Percentiles rank a stretch among this genome's conserved stretches.
phyloP scores from a whole-genome alignment of 2,797 vertebrate species.

The Sphaeramia orbicularis region DNA sequence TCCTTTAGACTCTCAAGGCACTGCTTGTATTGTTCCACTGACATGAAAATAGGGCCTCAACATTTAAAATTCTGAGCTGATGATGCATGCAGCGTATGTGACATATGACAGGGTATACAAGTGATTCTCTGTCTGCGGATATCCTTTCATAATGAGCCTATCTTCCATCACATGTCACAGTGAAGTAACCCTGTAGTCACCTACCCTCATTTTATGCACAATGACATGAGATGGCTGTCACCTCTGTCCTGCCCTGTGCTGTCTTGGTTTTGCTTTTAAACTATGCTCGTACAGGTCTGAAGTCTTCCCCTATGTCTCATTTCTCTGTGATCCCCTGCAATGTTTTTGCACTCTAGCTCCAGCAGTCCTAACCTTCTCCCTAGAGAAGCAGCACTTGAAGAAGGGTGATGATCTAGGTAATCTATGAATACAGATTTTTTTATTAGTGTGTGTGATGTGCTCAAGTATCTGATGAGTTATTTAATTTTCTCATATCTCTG shows the following conservation, averaged over 20 bases:
- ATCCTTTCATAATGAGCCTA: slow-evolving; percentile 40
- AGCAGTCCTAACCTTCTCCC: background rate
- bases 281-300: background rate
- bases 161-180: slow-evolving; percentile 35
- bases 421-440: slow-evolving; percentile 19
- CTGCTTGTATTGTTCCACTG: no score
- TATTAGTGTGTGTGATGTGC: background rate
- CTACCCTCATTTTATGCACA: slow-evolving; percentile 20
- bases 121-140: slow-evolving; percentile 32
- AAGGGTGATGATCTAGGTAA: slow-evolving; percentile 2
- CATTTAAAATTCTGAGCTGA: slow-evolving; percentile 13
- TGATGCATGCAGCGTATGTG: slow-evolving; percentile 12
- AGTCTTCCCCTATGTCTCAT: slow-evolving; percentile 1
- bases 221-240: slow-evolving; percentile 39
- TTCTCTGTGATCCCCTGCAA: slow-evolving; percentile 5
- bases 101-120: slow-evolving; percentile 36
- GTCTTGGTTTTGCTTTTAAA: slow-evolving; percentile 12
- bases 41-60: no score
- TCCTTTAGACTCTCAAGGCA: no score
- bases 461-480: slow-evolving; percentile 17
- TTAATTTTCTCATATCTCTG: background rate
- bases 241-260: slow-evolving; percentile 21
- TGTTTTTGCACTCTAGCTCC: slow-evolving; percentile 3
- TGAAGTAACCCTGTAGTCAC: slow-evolving; percentile 9
- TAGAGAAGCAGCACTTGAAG: background rate